phyloP scores from a whole-genome alignment of 2,888 invertebrate genomes.

The Pollenia amentaria region DNA sequence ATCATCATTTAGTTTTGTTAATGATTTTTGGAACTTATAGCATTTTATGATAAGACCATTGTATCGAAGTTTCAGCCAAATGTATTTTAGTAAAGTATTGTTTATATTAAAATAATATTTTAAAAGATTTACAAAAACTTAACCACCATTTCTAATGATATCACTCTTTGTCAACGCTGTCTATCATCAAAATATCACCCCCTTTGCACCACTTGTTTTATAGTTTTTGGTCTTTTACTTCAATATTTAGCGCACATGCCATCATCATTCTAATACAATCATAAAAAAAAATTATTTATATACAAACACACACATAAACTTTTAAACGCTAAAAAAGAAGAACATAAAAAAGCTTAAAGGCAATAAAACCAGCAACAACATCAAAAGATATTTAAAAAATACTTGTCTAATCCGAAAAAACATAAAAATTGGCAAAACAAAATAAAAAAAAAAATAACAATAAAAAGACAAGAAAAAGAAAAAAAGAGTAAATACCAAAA shows the following conservation, averaged over 20 bases:
- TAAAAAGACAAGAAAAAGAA: slow-evolving; percentile 22
- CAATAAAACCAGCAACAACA: slow-evolving; percentile 3
- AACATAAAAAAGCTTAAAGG: slow-evolving; percentile 4
- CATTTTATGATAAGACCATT: no score
- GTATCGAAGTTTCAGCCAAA: no score
- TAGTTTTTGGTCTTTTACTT: slow-evolving; percentile 18
- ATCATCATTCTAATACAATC: slow-evolving; percentile 27
- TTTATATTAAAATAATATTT: no score
- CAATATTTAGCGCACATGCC: slow-evolving; percentile 65
- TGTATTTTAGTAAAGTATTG: no score
- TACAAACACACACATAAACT: slow-evolving; percentile 16
- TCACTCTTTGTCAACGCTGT: slow-evolving; percentile 26
- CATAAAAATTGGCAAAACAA: slow-evolving; percentile 50
- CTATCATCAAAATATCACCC: background rate
- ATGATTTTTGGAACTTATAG: no score
- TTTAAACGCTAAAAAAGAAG: background rate
- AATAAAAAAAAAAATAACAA: slow-evolving; percentile 20
- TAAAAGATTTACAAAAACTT: no score
- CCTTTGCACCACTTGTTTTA: slow-evolving; percentile 54
- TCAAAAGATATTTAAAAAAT: slow-evolving; percentile 49
- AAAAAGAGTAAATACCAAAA: slow-evolving; percentile 35
- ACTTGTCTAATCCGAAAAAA: slow-evolving; percentile 53
- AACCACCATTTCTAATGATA: background rate
- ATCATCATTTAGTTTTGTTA: no score
- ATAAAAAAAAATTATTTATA: background rate